Evolutionary conservation across 2,888 invertebrate species (phyloP), one percentile per base, ranked within the genome.

Genomic region (Nymphalis polychloros): DNA sequence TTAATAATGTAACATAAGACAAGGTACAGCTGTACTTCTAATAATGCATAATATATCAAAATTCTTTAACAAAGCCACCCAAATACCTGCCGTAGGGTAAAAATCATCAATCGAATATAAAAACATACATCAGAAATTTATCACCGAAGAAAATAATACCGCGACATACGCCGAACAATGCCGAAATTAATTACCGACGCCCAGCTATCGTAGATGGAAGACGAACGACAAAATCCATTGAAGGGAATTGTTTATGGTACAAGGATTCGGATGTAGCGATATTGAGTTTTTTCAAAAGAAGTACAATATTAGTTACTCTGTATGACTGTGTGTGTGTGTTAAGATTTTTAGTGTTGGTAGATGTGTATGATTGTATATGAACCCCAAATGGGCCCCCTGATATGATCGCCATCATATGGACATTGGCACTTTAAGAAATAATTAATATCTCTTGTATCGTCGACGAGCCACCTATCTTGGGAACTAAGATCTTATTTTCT

Each of bases 151-250:
- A 41, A 41, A 49, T 49, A 49, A 49, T 49, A 8, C 49, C 49
- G 19, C 49, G 49, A 49, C 49, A 49, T 49, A 49, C 49, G 67
- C 68, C 77, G 74, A 77, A 85, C 84, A 86, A 85, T 81, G 78
- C 78, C 67, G 72, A 74, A 85, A 86, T 86, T 86, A 87, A 85
- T 85, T 82, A 84, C 80, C 75, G 70, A 75, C 79, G 79, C 83
- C 84, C 81, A 81, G 63, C 60, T 49, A 77, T 76, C 74, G 73
- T 76, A 78, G 76, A 79, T 76, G 76, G 76, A 52, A 52, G 65
- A 41, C 41, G 41, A 59, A 52, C 62, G 70, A 64, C 68, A 63
- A 68, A 68, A 63, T 35, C 59, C 52, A 41, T 53, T 8, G 63
- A 23, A 62, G 62, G 59, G 53, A 49, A 52, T 48, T 49, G 46